Percentiles rank a stretch among this genome's conserved stretches.
Conservation (phyloP, 2,113 vertebrate species). For the Rostratula benghalensis region DNA sequence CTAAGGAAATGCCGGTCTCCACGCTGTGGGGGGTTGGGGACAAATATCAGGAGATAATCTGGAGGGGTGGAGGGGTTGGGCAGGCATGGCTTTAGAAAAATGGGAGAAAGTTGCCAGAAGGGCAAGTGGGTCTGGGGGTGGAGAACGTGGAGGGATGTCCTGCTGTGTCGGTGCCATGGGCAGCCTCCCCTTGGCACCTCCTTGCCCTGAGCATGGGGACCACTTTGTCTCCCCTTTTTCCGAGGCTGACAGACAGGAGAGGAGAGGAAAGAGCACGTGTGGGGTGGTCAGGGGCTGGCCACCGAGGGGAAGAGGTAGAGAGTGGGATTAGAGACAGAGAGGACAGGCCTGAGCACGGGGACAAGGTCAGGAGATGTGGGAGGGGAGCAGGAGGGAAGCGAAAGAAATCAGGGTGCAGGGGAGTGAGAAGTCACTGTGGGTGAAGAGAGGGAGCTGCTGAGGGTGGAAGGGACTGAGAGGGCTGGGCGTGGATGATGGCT, state of each 20-base stretch:
- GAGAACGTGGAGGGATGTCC: background rate
- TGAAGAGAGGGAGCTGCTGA: background rate
- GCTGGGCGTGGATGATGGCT: background rate
- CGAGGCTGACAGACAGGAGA: background rate
- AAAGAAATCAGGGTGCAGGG: background rate
- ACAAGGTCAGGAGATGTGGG: background rate
- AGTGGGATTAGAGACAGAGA: background rate
- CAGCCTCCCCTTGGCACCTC: background rate
- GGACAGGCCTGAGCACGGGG: background rate
- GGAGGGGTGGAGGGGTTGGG: background rate
- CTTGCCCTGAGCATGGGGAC: too few species aligned
- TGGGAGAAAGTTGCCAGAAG: background rate
- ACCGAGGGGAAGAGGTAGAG: background rate
- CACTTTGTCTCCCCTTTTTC: background rate
- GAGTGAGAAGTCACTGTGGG: too few species aligned
- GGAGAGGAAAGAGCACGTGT: background rate
- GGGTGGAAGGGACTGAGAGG: background rate
- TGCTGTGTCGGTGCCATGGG: accelerated
- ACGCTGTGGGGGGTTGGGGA: background rate
- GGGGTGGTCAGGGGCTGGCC: background rate
- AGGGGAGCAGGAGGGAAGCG: background rate
- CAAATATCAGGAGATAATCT: accelerated
- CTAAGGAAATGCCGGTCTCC: background rate
- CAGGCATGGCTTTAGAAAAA: background rate
- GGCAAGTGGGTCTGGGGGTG: background rate